Evolutionary conservation across 2,113 vertebrate genomes (phyloP), one percentile per base, ranked within the genome.

Genomic region (Camelus bactrianus): DNA sequence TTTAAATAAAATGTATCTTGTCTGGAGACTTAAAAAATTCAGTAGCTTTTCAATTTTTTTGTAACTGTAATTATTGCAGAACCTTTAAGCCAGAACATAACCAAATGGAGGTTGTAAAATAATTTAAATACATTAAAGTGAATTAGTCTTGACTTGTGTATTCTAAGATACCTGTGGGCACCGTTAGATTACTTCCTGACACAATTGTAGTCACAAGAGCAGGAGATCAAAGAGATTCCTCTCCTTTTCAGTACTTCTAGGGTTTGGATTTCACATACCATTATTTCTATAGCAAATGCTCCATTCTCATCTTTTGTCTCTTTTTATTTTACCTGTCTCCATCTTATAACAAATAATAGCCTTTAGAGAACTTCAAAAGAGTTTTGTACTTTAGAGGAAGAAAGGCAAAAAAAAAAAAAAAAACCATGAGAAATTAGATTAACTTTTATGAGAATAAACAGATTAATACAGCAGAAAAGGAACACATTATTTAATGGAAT

Each of bases 361-460:
- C 4, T 30, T 64, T 58, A 67, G 48, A 82, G 6, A 58, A 77
- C 9, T 65, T 67, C 13, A 24, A 64, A 92, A 95, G 0, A 42
- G 62, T 67, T 82, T 60, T 19, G 72, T 22, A 48, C 9, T 3
- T 42, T 16, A 87, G 48, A 76, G 38, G 35, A 8, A 73, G 76
- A 75, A 87, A 65, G 10, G 1, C 4, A 60, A 56, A 52, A 46
- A 10, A 69, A 54, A 35, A 35, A 50, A 28, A 14, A 69, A 8
- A 62, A 91, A 38, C 72, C 35, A 28, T 42, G 17, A 30, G 30
- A 67, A 89, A 56, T 19, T 58, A 76, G 6, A 35, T 67, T 28
- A 60, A n/a, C 30, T 91, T 95, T 79, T n/a, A 30, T 56, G 73
- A 77, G 14, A 93, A 81, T 24, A 93, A 85, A 54, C 5, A 56